Percentiles rank a stretch among this genome's conserved stretches.
Conservation (phyloP, 2,888 invertebrate species). For the Athetis lepigone region DNA sequence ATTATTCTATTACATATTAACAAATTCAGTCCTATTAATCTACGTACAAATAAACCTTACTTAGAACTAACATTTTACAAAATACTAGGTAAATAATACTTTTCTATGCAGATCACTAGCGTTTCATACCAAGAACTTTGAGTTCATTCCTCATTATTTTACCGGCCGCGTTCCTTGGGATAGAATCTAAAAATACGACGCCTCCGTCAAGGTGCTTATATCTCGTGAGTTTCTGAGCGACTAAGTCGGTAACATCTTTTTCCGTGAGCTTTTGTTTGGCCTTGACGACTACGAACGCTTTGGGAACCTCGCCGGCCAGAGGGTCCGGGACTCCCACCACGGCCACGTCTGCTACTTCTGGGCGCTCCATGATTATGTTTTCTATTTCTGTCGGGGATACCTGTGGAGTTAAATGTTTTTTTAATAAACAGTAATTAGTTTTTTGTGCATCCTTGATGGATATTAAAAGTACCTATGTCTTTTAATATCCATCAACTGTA, state of each 20-base stretch:
- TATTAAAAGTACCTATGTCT: no score
- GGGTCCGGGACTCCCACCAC: constrained; percentile 94
- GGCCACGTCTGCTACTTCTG: constrained; percentile 94
- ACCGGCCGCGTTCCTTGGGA: constrained; percentile 94
- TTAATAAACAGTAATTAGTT: background rate
- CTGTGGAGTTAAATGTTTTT: constrained; percentile 80
- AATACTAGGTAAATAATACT: constrained; percentile 61
- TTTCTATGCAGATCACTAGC: constrained; percentile 49
- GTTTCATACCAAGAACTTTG: constrained; percentile 83
- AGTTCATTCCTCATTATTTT: constrained; percentile 94
- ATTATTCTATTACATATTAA: constrained; percentile 50
- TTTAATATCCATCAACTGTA: no score
- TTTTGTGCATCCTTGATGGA: background rate
- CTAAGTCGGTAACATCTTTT: constrained; percentile 89
- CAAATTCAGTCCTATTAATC: constrained; percentile 60
- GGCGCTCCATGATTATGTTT: constrained; percentile 93
- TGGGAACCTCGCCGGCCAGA: constrained; percentile 93
- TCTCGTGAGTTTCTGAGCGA: constrained; percentile 92
- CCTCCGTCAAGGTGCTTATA: constrained; percentile 94
- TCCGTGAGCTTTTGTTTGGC: constrained; percentile 89
- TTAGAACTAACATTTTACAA: constrained; percentile 57
- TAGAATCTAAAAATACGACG: constrained; percentile 92
- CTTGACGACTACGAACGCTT: constrained; percentile 93
- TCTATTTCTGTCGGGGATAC: constrained; percentile 97
- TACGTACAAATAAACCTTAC: constrained; percentile 57